A percentile compares a stretch with the other conserved stretches of the same genome.
These are phyloP conservation scores for Ostrea edulis DNA, from an alignment of 1,140 invertebrate species.

Conservation along the genomic window DNA sequence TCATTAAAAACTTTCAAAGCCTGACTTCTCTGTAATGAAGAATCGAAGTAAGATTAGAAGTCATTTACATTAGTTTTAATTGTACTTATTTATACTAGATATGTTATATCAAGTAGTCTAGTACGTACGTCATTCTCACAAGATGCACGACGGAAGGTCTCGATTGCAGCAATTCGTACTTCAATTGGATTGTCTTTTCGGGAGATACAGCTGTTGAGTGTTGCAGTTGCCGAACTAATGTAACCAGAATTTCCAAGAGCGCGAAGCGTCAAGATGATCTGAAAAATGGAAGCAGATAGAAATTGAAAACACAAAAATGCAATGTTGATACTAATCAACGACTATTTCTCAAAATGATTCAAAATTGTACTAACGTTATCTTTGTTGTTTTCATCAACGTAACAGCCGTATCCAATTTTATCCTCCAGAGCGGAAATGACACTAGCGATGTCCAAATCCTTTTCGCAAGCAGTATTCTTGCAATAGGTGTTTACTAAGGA, in stretches of 20 bases:
- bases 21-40: slow-evolving; percentile 67
- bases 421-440: slow-evolving; percentile 81
- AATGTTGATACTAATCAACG: background rate
- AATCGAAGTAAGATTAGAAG: background rate
- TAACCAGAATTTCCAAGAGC: slow-evolving; percentile 93
- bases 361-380: slow-evolving; percentile 80
- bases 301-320: background rate
- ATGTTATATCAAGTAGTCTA: background rate
- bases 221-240: slow-evolving; percentile 83
- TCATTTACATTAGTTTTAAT: background rate
- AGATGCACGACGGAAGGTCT: slow-evolving; percentile 86
- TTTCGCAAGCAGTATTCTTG: slow-evolving; percentile 72
- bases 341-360: background rate
- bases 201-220: slow-evolving; percentile 84
- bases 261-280: slow-evolving; percentile 84
- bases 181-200: slow-evolving; percentile 85
- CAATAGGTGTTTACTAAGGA: slow-evolving; percentile 81
- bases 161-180: slow-evolving; percentile 88
- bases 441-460: slow-evolving; percentile 79
- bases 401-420: slow-evolving; percentile 81
- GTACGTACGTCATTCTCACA: slow-evolving; percentile 84
- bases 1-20: slow-evolving; percentile 85
- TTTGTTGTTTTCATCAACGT: slow-evolving; percentile 83
- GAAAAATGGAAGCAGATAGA: background rate
- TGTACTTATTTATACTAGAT: background rate